Evolutionary conservation across 2,888 invertebrate genomes (phyloP).

Genomic region (Entomobrya multifasciata): DNA sequence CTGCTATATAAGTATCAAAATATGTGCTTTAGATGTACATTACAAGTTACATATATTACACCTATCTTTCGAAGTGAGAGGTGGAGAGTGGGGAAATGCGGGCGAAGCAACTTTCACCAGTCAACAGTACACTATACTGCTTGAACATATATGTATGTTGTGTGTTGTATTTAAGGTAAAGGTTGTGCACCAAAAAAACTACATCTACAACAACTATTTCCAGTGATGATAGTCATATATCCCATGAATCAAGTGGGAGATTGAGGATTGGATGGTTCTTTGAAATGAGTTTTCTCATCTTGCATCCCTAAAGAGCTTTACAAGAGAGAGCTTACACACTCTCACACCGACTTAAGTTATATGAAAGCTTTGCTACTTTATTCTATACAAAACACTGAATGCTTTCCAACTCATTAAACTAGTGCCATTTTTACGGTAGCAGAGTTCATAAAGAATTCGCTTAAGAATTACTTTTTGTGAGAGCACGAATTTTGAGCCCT

Average conservation of each 20-base stretch:
- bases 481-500: too few relatives aligned
- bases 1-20: constrained; percentile 28
- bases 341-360: constrained; percentile 13
- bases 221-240: constrained; percentile 58
- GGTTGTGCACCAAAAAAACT: background rate
- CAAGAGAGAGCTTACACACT: background rate
- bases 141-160: constrained; percentile 34
- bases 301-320: constrained; percentile 61
- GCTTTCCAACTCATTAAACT: constrained; percentile 60
- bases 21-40: constrained; percentile 21
- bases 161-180: constrained; percentile 30
- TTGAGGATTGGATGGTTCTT: constrained; percentile 70
- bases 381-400: constrained; percentile 18
- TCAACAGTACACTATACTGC: too few relatives aligned
- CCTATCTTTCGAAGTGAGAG: too few relatives aligned
- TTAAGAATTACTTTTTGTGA: too few relatives aligned
- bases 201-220: constrained; percentile 11
- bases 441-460: constrained; percentile 45
- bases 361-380: constrained; percentile 8
- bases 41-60: constrained; percentile 33
- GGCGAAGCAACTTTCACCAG: constrained; percentile 53
- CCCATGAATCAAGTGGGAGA: constrained; percentile 69
- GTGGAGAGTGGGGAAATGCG: constrained; percentile 27
- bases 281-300: constrained; percentile 72
- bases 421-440: constrained; percentile 31